Evolutionary conservation across 2,888 invertebrate genomes (phyloP).

Genomic region (Andrena hattorfiana): DNA sequence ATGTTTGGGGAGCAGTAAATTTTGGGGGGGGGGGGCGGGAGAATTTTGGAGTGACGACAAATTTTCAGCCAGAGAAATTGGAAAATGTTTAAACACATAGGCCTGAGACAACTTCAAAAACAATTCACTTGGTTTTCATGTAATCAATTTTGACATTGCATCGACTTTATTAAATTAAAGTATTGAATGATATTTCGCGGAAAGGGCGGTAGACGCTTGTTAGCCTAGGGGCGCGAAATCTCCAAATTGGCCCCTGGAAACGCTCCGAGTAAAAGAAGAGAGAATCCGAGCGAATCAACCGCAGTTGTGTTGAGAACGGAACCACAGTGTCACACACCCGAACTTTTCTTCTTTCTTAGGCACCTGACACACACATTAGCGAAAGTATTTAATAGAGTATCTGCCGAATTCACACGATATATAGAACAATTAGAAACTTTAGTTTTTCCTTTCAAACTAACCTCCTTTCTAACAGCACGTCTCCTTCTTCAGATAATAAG

Average conservation of each 20-base stretch:
- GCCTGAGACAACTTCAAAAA: no score
- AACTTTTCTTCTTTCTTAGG: constrained; percentile 66
- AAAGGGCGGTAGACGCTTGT: no score
- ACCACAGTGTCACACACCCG: constrained; percentile 51
- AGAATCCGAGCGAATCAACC: background rate
- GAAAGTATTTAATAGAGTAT: constrained; percentile 64
- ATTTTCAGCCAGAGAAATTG: no score
- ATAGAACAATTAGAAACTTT: constrained; percentile 65
- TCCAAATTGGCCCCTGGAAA: background rate
- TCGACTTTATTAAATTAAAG: no score
- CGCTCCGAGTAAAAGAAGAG: background rate
- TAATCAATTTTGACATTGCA: no score
- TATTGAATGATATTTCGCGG: no score
- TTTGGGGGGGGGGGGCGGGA: no score
- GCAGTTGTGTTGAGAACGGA: constrained; percentile 44
- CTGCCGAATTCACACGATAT: constrained; percentile 56
- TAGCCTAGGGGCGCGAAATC: no score
- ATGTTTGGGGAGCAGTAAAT: no score
- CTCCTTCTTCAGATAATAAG: constrained; percentile 62
- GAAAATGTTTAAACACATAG: no score
- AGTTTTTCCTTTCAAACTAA: constrained; percentile 57
- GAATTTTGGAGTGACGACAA: no score
- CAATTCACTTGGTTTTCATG: no score
- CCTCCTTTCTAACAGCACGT: constrained; percentile 68
- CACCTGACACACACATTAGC: constrained; percentile 63